Evolutionary conservation across 1,140 invertebrate species (phyloP).

Genomic region (Ceratina calcarata): DNA sequence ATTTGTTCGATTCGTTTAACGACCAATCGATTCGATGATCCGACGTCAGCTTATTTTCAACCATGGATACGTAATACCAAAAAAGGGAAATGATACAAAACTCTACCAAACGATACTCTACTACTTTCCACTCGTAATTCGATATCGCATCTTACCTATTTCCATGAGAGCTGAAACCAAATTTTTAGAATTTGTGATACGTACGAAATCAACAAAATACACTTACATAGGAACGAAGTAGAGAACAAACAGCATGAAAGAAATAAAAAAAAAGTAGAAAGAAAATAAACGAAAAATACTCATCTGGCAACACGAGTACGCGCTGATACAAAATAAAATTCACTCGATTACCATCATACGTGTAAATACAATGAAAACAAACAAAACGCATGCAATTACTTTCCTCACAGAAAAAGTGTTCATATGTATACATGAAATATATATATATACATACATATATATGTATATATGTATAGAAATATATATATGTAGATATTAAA

Average conservation of each 20-base stretch:
- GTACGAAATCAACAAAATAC: slow-evolving; percentile 60
- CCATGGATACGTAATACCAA: slow-evolving; percentile 46
- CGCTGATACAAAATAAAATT: slow-evolving; percentile 64
- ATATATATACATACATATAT: neutral
- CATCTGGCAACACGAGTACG: no score
- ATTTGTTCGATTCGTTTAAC: neutral
- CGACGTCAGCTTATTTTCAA: slow-evolving; percentile 32
- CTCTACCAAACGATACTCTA: slow-evolving; percentile 69
- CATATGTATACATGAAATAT: slow-evolving; percentile 42
- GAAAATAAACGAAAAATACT: no score
- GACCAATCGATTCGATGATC: slow-evolving; percentile 54
- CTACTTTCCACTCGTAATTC: slow-evolving; percentile 74
- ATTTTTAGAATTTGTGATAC: slow-evolving; percentile 72
- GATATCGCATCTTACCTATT: slow-evolving; percentile 78
- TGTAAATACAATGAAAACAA: slow-evolving; percentile 67
- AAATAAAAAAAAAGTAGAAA: slow-evolving; percentile 22
- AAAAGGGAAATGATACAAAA: slow-evolving; percentile 61
- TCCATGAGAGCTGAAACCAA: slow-evolving; percentile 80
- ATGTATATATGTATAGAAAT: slow-evolving; percentile 8
- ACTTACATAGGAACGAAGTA: slow-evolving; percentile 57
- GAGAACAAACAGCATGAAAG: slow-evolving; percentile 55
- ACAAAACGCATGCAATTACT: slow-evolving; percentile 74
- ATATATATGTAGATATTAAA: slow-evolving; percentile 41
- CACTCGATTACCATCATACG: slow-evolving; percentile 58
- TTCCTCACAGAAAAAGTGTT: slow-evolving; percentile 50